These are phyloP conservation scores for Drosophila infuscata DNA, from an alignment of 2,888 invertebrate genomes.

Conservation along the genomic window DNA sequence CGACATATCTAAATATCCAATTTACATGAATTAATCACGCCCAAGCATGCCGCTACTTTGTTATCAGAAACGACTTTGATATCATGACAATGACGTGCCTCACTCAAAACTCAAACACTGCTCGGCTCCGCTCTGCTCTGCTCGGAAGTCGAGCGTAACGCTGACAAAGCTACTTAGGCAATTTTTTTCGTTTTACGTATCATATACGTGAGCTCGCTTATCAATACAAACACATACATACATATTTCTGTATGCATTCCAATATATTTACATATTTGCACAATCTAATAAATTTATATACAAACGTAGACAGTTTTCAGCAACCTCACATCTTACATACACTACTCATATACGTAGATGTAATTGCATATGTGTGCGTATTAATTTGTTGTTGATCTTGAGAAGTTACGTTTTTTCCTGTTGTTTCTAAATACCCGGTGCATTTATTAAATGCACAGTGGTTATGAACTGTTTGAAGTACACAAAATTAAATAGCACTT, in stretches of 20 bases:
- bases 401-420: constrained; percentile 20
- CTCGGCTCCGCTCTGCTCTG: constrained; percentile 2
- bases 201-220: constrained; percentile 51
- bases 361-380: constrained; percentile 1
- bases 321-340: constrained; percentile 34
- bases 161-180: constrained; percentile 28
- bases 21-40: constrained; percentile 26
- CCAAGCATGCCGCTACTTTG: constrained; percentile 19
- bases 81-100: constrained; percentile 19
- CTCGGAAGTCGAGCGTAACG: constrained; percentile 40
- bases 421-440: constrained; percentile 37
- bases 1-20: constrained; percentile 21
- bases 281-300: constrained; percentile 3
- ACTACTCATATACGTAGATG: constrained; percentile 1
- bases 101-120: constrained; percentile 10
- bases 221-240: constrained; percentile 28
- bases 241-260: not conserved
- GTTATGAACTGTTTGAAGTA: not conserved
- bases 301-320: constrained; percentile 22
- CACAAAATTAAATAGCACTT: not conserved
- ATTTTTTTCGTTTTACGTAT: not conserved
- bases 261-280: constrained; percentile 6
- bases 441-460: constrained; percentile 45
- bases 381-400: constrained; percentile 18
- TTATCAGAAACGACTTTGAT: constrained; percentile 32